Evolutionary conservation across 2,113 vertebrate genomes (phyloP).

Genomic region (Globicephala melas): DNA sequence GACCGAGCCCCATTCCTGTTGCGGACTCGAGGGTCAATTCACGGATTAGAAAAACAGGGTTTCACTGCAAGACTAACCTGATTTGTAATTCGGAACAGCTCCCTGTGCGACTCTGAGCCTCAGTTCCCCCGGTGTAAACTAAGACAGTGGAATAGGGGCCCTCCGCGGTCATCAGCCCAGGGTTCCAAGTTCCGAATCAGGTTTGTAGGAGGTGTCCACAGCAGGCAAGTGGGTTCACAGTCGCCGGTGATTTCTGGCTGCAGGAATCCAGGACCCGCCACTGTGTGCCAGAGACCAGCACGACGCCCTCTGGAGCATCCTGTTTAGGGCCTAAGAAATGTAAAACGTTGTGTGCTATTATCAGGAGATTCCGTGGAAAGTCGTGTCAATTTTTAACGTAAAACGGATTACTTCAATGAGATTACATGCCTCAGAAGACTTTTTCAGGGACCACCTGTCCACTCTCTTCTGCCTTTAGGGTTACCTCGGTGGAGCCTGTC

Average conservation of each 20-base stretch:
- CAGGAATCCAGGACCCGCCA: background rate
- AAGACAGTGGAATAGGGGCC: background rate
- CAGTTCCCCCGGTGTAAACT: background rate
- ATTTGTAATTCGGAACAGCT: background rate
- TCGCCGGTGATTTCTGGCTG: too few species aligned
- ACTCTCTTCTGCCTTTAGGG: background rate
- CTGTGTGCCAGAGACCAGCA: background rate
- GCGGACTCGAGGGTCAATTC: background rate
- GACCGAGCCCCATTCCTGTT: background rate
- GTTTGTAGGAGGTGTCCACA: background rate
- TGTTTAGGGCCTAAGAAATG: too few species aligned
- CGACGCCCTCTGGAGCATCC: fast-evolving
- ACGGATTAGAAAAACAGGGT: background rate
- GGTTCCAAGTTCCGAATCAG: background rate
- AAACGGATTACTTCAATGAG: background rate
- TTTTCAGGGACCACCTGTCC: background rate
- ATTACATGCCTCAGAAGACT: background rate
- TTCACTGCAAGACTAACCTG: background rate
- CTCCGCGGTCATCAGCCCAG: background rate
- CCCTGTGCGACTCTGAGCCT: background rate
- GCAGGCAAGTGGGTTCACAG: background rate
- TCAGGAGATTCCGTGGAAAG: background rate
- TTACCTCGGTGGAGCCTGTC: background rate
- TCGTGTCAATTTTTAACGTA: background rate
- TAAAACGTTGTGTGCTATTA: background rate